phyloP scores from a whole-genome alignment of 2,797 vertebrate species.

The Propithecus deckenii region DNA sequence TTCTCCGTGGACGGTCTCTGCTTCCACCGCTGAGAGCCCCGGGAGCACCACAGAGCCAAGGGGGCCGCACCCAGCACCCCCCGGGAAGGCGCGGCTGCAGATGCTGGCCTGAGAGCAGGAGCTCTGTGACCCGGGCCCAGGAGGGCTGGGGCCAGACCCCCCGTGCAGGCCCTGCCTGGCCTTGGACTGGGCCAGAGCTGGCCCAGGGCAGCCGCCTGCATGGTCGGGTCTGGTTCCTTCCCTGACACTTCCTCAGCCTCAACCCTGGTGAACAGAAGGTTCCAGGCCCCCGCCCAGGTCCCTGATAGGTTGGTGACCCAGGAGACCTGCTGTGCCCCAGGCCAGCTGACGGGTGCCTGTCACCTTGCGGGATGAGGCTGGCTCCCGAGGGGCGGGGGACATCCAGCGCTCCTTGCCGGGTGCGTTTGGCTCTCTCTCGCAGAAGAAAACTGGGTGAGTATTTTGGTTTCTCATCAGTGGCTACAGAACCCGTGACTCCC shows the following conservation, averaged over 20 bases:
- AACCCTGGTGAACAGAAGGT: not conserved
- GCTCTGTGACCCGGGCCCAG: not conserved
- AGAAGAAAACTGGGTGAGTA: conserved; percentile 60
- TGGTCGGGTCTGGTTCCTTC: no score
- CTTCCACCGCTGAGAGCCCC: not conserved
- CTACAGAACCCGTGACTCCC: conserved; percentile 23
- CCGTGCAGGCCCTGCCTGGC: not conserved
- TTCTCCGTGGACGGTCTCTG: not conserved
- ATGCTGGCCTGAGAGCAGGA: no score
- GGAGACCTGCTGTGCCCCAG: not conserved
- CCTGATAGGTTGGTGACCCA: not conserved
- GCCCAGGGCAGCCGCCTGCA: accelerated
- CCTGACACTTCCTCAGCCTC: not conserved
- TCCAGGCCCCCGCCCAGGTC: no score
- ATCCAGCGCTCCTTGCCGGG: not conserved
- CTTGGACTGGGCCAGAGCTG: not conserved
- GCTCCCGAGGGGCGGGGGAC: not conserved
- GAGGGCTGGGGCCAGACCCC: not conserved
- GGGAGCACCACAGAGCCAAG: not conserved
- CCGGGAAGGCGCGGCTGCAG: not conserved
- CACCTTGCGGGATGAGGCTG: not conserved
- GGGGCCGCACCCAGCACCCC: accelerated
- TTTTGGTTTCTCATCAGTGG: not conserved
- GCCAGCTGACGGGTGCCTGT: not conserved
- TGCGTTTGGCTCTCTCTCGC: not conserved